A percentile compares a stretch with the other conserved stretches of the same genome.
Conservation (phyloP, 2,113 vertebrate genomes). For the Spea multiplicata region DNA sequence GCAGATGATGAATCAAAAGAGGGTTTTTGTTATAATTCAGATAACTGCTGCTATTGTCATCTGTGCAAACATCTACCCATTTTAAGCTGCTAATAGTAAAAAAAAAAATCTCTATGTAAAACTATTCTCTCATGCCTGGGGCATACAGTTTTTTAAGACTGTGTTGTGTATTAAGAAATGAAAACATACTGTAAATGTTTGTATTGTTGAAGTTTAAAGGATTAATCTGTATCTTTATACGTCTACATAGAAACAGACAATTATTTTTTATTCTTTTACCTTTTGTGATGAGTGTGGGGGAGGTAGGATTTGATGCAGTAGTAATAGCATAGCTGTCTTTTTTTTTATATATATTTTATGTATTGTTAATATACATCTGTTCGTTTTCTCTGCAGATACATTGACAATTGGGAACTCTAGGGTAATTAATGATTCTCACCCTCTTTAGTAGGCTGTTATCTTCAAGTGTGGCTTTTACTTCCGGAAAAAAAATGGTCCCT, state of each 20-base stretch:
- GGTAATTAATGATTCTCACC: not conserved
- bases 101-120: conserved; percentile 49
- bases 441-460: conserved; percentile 1
- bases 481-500: not conserved
- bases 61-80: conserved; percentile 65
- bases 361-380: not conserved
- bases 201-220: conserved; percentile 51
- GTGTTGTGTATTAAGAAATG: conserved; percentile 60
- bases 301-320: too few relatives aligned
- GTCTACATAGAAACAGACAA: not conserved
- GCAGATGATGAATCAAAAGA: conserved; percentile 69
- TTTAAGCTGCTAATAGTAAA: conserved; percentile 60
- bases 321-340: not conserved
- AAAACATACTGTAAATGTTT: conserved; percentile 52
- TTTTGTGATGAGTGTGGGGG: too few relatives aligned
- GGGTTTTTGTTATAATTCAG: conserved; percentile 67
- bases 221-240: conserved; percentile 11
- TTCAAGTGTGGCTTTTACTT: not conserved
- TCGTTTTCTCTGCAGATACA: not conserved
- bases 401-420: not conserved
- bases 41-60: conserved; percentile 68
- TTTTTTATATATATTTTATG: not conserved
- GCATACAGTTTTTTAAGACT: conserved; percentile 55
- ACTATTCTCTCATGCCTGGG: conserved; percentile 37
- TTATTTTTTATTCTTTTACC: not conserved